These are phyloP conservation scores for Muscina levida DNA, from an alignment of 2,888 invertebrate species.

Conservation along the genomic window DNA sequence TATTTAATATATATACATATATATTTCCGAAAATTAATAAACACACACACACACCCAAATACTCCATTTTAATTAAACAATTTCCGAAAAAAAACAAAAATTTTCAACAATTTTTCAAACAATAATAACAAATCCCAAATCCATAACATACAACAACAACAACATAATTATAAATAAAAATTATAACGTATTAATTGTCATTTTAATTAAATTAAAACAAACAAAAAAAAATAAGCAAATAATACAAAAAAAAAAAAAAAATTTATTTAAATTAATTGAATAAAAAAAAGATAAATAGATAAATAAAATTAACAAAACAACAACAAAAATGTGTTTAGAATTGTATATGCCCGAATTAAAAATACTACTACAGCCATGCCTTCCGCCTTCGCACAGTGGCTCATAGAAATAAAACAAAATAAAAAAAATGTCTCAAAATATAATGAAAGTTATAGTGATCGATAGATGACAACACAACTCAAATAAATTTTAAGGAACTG, in stretches of 20 bases:
- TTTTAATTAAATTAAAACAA: slow-evolving; percentile 64
- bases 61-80: slow-evolving; percentile 17
- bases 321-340: too few relatives aligned
- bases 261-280: slow-evolving; percentile 62
- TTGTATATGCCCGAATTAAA: too few relatives aligned
- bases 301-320: slow-evolving; percentile 61
- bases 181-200: slow-evolving; percentile 69
- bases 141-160: slow-evolving; percentile 51
- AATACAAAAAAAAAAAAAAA: slow-evolving; percentile 60
- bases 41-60: background rate
- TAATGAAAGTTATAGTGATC: too few relatives aligned
- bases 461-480: too few relatives aligned
- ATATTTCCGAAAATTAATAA: too few relatives aligned
- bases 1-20: too few relatives aligned
- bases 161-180: slow-evolving; percentile 45
- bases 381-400: too few relatives aligned
- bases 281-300: slow-evolving; percentile 57
- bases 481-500: too few relatives aligned
- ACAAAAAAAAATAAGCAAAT: slow-evolving; percentile 40
- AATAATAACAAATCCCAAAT: slow-evolving; percentile 33
- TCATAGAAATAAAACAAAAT: too few relatives aligned
- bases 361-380: too few relatives aligned
- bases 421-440: too few relatives aligned
- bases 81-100: slow-evolving; percentile 45
- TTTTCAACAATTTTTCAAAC: slow-evolving; percentile 36